phyloP scores from a whole-genome alignment of 2,888 invertebrate genomes.

The Phortica magna region DNA sequence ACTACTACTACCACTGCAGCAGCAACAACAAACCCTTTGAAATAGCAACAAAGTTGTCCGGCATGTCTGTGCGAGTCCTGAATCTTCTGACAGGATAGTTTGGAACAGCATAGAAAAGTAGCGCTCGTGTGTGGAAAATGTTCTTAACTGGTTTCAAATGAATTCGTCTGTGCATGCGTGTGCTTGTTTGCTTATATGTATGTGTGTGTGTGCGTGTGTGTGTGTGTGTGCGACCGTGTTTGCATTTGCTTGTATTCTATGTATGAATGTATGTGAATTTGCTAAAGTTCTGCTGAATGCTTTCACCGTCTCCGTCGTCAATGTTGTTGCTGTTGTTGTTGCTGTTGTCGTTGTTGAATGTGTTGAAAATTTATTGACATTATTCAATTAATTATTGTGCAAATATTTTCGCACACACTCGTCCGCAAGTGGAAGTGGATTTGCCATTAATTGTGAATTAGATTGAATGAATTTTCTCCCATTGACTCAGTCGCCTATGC shows the following conservation, averaged over 20 bases:
- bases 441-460: conserved; percentile 76
- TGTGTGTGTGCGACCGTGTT: background rate
- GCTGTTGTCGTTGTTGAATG: conserved; percentile 54
- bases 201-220: conserved; percentile 20
- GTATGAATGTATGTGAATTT: conserved; percentile 19
- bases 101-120: background rate
- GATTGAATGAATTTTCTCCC: conserved; percentile 64
- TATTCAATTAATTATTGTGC: conserved; percentile 77
- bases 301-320: background rate
- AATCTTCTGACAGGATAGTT: background rate
- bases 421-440: conserved; percentile 65
- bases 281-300: conserved; percentile 8
- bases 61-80: background rate
- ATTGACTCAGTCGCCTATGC: background rate
- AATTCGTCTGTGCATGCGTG: background rate
- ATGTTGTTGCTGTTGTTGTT: conserved; percentile 31
- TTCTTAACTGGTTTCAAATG: conserved; percentile 7
- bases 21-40: background rate
- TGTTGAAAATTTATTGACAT: conserved; percentile 76
- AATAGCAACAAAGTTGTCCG: conserved; percentile 12
- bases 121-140: conserved; percentile 21
- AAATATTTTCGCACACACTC: conserved; percentile 67
- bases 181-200: background rate
- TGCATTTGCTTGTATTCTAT: conserved; percentile 34
- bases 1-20: background rate